Conservation (phyloP, 2,113 vertebrate species). For the Notarius quadriscutis region DNA sequence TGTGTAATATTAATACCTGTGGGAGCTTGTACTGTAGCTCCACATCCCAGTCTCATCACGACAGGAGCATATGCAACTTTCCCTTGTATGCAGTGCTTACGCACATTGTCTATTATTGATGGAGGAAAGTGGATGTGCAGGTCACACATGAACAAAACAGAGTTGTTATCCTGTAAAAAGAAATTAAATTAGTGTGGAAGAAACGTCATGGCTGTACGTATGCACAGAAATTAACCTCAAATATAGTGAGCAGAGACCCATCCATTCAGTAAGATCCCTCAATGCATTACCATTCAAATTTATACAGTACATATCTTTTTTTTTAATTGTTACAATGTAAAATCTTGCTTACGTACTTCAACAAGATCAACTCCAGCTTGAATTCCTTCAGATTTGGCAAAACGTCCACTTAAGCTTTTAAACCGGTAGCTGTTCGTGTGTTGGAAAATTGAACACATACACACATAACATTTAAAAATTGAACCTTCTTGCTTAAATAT, state of each 20-base stretch:
- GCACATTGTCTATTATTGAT: conserved; percentile 72
- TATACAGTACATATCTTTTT: background rate
- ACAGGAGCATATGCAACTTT: conserved; percentile 82
- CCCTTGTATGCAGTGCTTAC: conserved; percentile 81
- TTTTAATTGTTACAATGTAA: background rate
- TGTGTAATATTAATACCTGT: conserved; percentile 22
- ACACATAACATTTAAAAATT: background rate
- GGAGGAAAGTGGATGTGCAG: conserved; percentile 82
- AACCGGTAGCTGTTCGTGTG: conserved; percentile 74
- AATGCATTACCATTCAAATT: background rate
- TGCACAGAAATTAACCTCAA: background rate
- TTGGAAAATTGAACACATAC: background rate
- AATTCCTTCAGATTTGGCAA: conserved; percentile 79
- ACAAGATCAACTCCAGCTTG: conserved; percentile 80
- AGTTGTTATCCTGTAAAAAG: conserved; percentile 75
- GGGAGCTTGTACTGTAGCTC: conserved; percentile 73
- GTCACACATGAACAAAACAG: conserved; percentile 82
- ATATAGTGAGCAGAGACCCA: background rate
- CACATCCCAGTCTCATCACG: conserved; percentile 80
- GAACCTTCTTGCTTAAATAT: background rate
- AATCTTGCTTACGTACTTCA: conserved; percentile 64
- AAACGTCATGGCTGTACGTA: background rate
- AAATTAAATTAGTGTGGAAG: background rate
- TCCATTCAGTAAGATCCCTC: background rate
- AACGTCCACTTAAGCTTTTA: conserved; percentile 75